These are phyloP conservation scores for Tigriopus japonicus DNA, from an alignment of 1,140 invertebrate species.

Conservation along the genomic window DNA sequence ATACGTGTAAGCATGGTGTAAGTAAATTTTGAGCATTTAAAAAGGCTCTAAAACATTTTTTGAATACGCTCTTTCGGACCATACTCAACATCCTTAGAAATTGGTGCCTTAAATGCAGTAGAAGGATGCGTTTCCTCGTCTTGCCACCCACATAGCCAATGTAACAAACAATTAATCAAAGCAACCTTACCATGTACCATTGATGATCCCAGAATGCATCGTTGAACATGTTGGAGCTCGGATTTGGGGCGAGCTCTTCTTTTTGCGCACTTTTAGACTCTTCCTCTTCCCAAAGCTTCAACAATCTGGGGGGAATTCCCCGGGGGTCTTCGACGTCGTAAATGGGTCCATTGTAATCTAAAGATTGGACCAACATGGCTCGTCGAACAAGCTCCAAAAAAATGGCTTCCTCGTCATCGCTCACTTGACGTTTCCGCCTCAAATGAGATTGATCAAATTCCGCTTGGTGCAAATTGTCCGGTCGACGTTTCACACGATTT, in stretches of 20 bases:
- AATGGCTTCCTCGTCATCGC: too few relatives aligned
- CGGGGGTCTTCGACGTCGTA: slow-evolving; percentile 5
- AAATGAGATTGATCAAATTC: too few relatives aligned
- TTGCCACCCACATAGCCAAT: not conserved
- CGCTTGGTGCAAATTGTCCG: too few relatives aligned
- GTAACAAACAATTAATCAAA: not conserved
- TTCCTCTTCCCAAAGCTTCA: too few relatives aligned
- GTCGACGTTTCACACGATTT: slow-evolving; percentile 40
- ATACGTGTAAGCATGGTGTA: too few relatives aligned
- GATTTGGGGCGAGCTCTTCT: too few relatives aligned
- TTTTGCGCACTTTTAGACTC: too few relatives aligned
- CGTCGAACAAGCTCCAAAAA: slow-evolving; percentile 16
- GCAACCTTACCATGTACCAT: slow-evolving; percentile 70
- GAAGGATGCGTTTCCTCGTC: not conserved
- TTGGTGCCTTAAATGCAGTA: not conserved
- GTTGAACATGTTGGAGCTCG: too few relatives aligned
- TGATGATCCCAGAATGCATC: slow-evolving; percentile 68
- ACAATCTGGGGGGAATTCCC: slow-evolving; percentile 18
- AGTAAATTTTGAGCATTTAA: too few relatives aligned
- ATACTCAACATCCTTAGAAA: not conserved
- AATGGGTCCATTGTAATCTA: slow-evolving; percentile 17
- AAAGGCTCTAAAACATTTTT: not conserved
- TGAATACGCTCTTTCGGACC: not conserved
- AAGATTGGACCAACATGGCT: slow-evolving; percentile 17
- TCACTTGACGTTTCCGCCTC: too few relatives aligned